These are phyloP conservation scores for Fabriciana adippe DNA, from an alignment of 2,888 invertebrate species.

Conservation along the genomic window DNA sequence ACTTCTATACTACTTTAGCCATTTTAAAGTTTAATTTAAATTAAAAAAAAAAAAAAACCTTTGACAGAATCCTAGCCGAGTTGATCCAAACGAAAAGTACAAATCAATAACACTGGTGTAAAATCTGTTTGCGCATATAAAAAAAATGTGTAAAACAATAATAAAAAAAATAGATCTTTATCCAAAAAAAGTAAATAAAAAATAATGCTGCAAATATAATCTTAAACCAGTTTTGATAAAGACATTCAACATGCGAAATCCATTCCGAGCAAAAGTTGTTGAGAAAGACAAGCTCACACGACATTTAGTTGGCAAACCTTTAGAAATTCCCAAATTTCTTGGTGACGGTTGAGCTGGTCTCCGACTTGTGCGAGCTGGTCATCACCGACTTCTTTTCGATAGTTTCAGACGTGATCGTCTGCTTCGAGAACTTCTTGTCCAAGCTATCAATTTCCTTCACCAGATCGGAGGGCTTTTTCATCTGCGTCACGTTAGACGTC, in stretches of 20 bases:
- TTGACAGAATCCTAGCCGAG: slow-evolving; percentile 2
- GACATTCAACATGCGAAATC: slow-evolving; percentile 1
- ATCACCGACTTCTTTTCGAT: slow-evolving; percentile 86
- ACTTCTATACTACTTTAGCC: slow-evolving; percentile 7
- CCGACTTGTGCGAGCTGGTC: slow-evolving; percentile 83
- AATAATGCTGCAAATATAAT: slow-evolving; percentile 2
- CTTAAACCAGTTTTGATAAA: neutral
- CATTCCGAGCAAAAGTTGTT: slow-evolving; percentile 18
- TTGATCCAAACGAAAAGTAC: no score
- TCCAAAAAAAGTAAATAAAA: neutral
- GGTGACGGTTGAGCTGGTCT: slow-evolving; percentile 81
- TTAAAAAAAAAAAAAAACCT: neutral
- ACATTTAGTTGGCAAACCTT: slow-evolving; percentile 46
- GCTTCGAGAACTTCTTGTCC: slow-evolving; percentile 85
- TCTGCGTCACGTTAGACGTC: slow-evolving; percentile 55
- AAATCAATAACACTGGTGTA: neutral
- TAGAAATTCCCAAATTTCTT: slow-evolving; percentile 79
- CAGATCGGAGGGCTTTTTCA: slow-evolving; percentile 67
- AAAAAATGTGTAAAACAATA: neutral
- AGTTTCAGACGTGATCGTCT: slow-evolving; percentile 86
- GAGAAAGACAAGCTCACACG: slow-evolving; percentile 4
- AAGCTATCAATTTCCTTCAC: slow-evolving; percentile 80
- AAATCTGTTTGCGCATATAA: neutral
- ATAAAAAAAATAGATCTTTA: neutral
- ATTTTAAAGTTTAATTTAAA: slow-evolving; percentile 1